Conservation (phyloP, 2,797 vertebrate genomes). For the Poeciliopsis infans region DNA sequence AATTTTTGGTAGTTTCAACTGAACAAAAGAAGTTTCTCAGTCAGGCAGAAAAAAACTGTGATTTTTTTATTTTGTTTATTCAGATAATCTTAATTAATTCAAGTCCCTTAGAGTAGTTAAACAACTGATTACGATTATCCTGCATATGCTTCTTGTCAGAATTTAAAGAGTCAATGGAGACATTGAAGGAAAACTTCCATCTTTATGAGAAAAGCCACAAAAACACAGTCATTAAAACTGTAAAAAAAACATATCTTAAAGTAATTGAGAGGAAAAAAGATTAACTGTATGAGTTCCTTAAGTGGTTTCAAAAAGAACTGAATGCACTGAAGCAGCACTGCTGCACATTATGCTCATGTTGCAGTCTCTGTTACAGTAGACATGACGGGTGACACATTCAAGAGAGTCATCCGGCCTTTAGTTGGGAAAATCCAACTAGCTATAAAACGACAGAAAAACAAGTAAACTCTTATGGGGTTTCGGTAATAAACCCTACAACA, state of each 20-base stretch:
- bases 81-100: no score
- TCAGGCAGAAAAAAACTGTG: no score
- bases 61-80: no score
- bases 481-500: background rate
- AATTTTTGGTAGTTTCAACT: no score
- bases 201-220: background rate
- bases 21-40: no score
- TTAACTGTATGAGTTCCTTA: background rate
- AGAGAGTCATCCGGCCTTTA: background rate
- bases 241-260: background rate
- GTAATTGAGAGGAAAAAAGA: background rate
- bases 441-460: background rate
- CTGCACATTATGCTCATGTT: background rate
- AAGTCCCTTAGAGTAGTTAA: no score
- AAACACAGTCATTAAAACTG: background rate
- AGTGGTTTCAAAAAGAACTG: background rate
- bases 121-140: no score
- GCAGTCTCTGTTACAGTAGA: background rate
- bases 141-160: no score
- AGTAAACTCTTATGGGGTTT: background rate
- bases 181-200: background rate
- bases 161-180: no score
- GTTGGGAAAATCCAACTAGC: background rate
- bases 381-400: background rate
- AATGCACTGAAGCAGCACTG: background rate